Base-by-base conservation (phyloP, 2,888 invertebrate genomes). In the Euplexia lucipara region DNA sequence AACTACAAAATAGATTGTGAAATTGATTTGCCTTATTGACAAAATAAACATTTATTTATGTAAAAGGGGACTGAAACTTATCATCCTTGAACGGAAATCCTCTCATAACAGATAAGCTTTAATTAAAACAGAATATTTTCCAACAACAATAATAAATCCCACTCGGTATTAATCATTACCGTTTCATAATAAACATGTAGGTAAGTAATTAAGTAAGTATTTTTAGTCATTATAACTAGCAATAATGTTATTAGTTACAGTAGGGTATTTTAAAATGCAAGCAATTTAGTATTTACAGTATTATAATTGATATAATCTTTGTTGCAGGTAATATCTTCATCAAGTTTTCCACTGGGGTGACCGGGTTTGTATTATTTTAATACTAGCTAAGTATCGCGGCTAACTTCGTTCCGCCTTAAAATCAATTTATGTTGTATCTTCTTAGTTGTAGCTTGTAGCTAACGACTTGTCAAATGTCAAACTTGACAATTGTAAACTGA, bases 281-380 rank as follows among this genome's bases (percentile, higher is more conserved):
- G 5, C 20, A 63, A 56, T 49, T 70, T 44, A 6, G 30, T 42
- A 22, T 47, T 14, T 47, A 53, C 39, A 56, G 47, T 39, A 56
- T 63, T 60, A 57, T 73, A 78, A 75, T 69, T 70, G 51, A 10
- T 49, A 42, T 57, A 62, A 58, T 78, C 22, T 69, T 67, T 71
- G 70, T 80, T 80, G 6, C 81, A 80, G 79, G 79, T 80, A 80
- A 72, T 39, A 41, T 41, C 54, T 47, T 49, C 37, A 64, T 66
- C 53, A 53, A 45, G 32, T 69, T 64, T 53, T 49, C 63, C 56
- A 47, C 49, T 45, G 16, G 52, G 47, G 49, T 74, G 70, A 58
- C 76, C 63, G 59, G 72, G 78, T 79, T 58, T 26, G 79, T 75
- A 71, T 58, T 22, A 22, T 54, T 57, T 26, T 20, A 58, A 45